Evolutionary conservation across 2,113 vertebrate genomes (phyloP).

Genomic region (Larimichthys polyactis): DNA sequence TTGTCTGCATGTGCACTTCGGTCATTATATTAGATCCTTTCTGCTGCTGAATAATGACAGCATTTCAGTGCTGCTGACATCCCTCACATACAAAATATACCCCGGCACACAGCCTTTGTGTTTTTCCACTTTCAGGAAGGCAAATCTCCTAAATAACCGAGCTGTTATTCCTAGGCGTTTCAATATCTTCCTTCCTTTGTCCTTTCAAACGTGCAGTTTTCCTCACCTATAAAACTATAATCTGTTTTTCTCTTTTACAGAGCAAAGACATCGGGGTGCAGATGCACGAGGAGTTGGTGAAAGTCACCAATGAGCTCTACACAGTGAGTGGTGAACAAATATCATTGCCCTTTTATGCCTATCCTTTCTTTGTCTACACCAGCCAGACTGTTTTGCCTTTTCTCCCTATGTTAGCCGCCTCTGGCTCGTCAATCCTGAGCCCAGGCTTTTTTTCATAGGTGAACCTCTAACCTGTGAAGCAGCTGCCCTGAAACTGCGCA

Average conservation of each 20-base stretch:
- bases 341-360: not conserved
- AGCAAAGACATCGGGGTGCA: constrained; percentile 97
- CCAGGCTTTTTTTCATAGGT: not conserved
- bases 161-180: constrained; percentile 11
- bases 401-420: constrained; percentile 15
- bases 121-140: constrained; percentile 10
- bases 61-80: constrained; percentile 57
- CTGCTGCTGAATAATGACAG: constrained; percentile 64
- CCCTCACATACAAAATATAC: constrained; percentile 41
- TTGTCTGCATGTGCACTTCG: constrained; percentile 58
- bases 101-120: constrained; percentile 26
- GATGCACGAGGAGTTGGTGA: constrained; percentile 96
- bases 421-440: not conserved
- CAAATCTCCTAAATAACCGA: constrained; percentile 12
- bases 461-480: constrained; percentile 55
- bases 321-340: constrained; percentile 88
- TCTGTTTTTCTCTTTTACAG: constrained; percentile 80
- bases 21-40: constrained; percentile 68
- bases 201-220: constrained; percentile 12
- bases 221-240: not conserved
- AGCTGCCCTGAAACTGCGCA: constrained; percentile 58
- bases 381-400: constrained; percentile 4
- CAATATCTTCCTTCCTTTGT: constrained; percentile 26
- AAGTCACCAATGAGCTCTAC: constrained; percentile 98
- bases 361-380: not conserved